phyloP scores from a whole-genome alignment of 53 echinoderm and acorn worm genomes.

The Holothuria scabra region DNA sequence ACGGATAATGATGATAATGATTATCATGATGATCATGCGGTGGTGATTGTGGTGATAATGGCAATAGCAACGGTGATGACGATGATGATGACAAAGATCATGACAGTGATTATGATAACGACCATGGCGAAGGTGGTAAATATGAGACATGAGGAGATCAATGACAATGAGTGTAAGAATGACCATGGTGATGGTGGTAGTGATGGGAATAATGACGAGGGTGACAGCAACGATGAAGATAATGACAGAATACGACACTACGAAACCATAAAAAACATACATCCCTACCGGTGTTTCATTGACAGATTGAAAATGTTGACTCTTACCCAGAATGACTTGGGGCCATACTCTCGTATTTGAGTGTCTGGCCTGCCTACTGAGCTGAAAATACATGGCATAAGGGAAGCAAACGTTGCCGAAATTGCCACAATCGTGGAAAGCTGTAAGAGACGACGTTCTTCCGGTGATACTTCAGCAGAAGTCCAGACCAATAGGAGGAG shows the following conservation, averaged over 20 bases:
- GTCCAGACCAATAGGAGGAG: constrained; percentile 9
- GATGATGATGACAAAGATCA: background rate
- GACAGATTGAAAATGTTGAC: too few relatives aligned
- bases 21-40: background rate
- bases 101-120: background rate
- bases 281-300: too few relatives aligned
- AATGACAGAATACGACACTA: too few relatives aligned
- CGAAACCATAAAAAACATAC: too few relatives aligned
- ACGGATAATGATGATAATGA: background rate
- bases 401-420: background rate
- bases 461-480: background rate
- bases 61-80: background rate
- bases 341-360: too few relatives aligned
- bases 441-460: background rate
- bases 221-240: too few relatives aligned
- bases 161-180: too few relatives aligned
- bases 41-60: background rate
- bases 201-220: too few relatives aligned
- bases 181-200: too few relatives aligned
- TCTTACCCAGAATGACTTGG: background rate
- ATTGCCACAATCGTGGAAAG: background rate
- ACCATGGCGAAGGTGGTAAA: background rate
- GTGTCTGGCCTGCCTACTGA: background rate
- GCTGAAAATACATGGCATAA: background rate
- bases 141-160: background rate